Evolutionary conservation across 2,888 invertebrate genomes (phyloP), one percentile per base, ranked within the genome.

Genomic region (Teleogryllus oceanicus): DNA sequence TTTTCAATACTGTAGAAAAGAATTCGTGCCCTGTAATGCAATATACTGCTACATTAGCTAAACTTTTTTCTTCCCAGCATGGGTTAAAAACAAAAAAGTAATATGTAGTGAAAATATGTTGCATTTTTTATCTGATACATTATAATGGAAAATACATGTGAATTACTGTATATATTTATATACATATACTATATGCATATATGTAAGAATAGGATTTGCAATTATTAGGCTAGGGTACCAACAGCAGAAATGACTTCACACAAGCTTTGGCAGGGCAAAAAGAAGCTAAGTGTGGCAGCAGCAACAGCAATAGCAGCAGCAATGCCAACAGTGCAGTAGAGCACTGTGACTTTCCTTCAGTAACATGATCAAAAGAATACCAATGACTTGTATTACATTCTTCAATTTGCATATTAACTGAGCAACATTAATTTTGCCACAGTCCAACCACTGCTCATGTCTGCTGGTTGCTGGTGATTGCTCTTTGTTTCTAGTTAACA

Each of bases 121-220:
- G 62, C 16, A 37, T 37, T 37, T 62, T 62, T 62, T n/a, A 62
- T 62, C 62, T 18, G 62, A n/a, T 62, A 18, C 13, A 62, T 13
- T 62, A 62, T 62, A 62, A 62, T 62, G 62, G 13, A 62, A 62
- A 62, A 62, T 62, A 62, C n/a, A 62, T 62, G n/a, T 62, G 62
- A 18, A 62, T 62, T 62, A 62, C 62, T 16, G n/a, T 62, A 62
- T 62, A 62, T n/a, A 62, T 62, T 18, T 62, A 62, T 62, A 62
- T 62, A 62, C 62, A 62, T 62, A 62, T 62, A 18, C 62, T 62
- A 62, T 62, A 62, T 62, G 62, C 62, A 62, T 62, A 62, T 62
- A 62, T 62, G 62, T 62, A 62, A 62, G 13, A n/a, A 62, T 13
- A 62, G 62, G 62, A 62, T 62, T 62, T 62, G 62, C 37, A 37